A percentile compares a stretch with the other conserved stretches of the same genome.
Evolutionary conservation across 2,113 vertebrate genomes (phyloP).

Genomic region (Scolopax mira): DNA sequence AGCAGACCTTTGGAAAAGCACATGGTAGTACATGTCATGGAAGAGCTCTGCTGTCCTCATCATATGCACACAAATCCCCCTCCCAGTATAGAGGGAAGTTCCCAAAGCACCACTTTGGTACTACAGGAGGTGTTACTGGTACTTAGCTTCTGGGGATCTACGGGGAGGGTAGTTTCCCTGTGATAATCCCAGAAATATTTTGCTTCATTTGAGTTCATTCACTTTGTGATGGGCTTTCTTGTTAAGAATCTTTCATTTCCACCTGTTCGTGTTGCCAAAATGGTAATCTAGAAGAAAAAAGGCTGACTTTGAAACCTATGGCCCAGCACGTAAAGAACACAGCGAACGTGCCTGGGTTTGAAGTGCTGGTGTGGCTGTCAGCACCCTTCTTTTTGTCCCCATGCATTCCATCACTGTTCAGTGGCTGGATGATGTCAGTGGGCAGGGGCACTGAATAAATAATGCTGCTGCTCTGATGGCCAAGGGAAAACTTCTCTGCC

Average conservation of each 20-base stretch:
- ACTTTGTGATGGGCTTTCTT: background rate
- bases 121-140: background rate
- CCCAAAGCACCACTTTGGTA: background rate
- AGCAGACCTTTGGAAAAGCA: background rate
- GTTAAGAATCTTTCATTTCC: background rate
- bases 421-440: background rate
- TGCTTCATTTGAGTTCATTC: background rate
- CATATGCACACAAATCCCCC: background rate
- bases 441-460: background rate
- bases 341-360: background rate
- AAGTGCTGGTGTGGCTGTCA: background rate
- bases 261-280: background rate
- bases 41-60: background rate
- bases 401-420: background rate
- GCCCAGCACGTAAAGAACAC: background rate
- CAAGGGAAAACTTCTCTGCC: background rate
- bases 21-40: background rate
- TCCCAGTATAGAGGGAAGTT: background rate
- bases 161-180: background rate
- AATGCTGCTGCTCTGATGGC: background rate
- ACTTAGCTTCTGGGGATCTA: background rate
- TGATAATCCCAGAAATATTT: background rate
- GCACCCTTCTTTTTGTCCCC: background rate
- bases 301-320: background rate
- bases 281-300: background rate